Evolutionary conservation across 2,113 vertebrate species (phyloP), one percentile per base, ranked within the genome.

Genomic region (Phasianus colchicus): DNA sequence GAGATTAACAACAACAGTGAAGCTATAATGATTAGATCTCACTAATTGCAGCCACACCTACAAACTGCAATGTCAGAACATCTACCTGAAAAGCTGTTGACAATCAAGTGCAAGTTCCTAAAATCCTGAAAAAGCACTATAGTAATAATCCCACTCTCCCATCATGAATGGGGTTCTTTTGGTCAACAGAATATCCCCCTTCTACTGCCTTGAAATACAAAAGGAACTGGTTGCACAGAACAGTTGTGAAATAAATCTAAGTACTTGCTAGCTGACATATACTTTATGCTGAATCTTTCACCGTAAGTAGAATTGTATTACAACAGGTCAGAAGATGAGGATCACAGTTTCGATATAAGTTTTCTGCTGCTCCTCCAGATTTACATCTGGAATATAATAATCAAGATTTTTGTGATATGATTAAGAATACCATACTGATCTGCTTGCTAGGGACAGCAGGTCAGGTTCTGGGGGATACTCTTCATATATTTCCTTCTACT

Each of bases 1-100:
- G 15, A 81, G 58, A 29, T 65, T 21, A 73, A 47, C 19, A 66
- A 11, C 0, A 63, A 11, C 0, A 76, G 61, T 2, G 1, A 79
- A 30, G 8, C 10, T 63, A 0, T 32, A 54, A 21, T 7, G 13
- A 43, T 24, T 47, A 47, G 4, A 79, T 77, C 25, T 36, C 60
- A 87, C 8, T 29, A 70, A 57, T 6, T 43, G 48, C 65, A 87
- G 43, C 55, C 54, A 89, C 34, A 40, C 29, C 48, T 77, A 38
- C 12, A 64, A 70, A 93, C 6, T 52, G 29, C 74, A 80, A 8
- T 5, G 30, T 7, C 2, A 7, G 8, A 85, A 13, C 21, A 71
- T 8, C 25, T n/a, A 70, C 12, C 27, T 42, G 25, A 73, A 70
- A 45, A 86, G 40, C 9, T 38, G 9, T 11, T 74, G 40, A 24